phyloP scores from a whole-genome alignment of 1,140 invertebrate species.

The Aphelenchoides besseyi region DNA sequence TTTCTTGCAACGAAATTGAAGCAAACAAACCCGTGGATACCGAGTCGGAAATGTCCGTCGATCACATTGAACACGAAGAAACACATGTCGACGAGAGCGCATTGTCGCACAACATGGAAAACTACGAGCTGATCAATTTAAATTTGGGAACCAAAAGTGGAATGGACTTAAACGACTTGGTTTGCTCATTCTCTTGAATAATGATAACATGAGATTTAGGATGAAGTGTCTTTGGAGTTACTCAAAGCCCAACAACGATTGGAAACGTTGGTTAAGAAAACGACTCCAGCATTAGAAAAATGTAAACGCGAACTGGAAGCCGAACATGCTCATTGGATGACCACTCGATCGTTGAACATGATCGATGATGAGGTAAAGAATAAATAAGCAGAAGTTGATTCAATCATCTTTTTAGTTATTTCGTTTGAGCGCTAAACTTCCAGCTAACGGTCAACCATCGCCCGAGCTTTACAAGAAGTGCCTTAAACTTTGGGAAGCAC shows the following conservation, averaged over 20 bases:
- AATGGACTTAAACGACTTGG: slow-evolving; percentile 1
- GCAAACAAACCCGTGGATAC: background rate
- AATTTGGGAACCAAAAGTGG: background rate
- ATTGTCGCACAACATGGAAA: slow-evolving; percentile 8
- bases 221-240: slow-evolving; percentile 12
- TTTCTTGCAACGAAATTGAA: background rate
- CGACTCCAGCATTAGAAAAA: background rate
- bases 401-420: background rate
- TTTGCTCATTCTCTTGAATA: background rate
- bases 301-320: slow-evolving; percentile 12
- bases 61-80: slow-evolving; percentile 10
- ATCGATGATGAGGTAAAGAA: slow-evolving; percentile 5
- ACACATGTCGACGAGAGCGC: background rate
- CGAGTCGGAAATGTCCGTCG: background rate
- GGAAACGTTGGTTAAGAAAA: slow-evolving; percentile 5
- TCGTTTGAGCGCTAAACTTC: background rate
- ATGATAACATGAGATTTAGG: slow-evolving; percentile 7
- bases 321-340: slow-evolving; percentile 13
- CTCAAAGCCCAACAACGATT: slow-evolving; percentile 6
- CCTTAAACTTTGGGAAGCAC: background rate
- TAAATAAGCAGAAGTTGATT: too few relatives aligned
- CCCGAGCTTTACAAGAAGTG: background rate
- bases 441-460: background rate
- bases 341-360: background rate
- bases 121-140: slow-evolving; percentile 15